A percentile compares a stretch with the other conserved stretches of the same genome.
Conservation (phyloP, 2,797 vertebrate genomes). For the Xiphophorus birchmanni region DNA sequence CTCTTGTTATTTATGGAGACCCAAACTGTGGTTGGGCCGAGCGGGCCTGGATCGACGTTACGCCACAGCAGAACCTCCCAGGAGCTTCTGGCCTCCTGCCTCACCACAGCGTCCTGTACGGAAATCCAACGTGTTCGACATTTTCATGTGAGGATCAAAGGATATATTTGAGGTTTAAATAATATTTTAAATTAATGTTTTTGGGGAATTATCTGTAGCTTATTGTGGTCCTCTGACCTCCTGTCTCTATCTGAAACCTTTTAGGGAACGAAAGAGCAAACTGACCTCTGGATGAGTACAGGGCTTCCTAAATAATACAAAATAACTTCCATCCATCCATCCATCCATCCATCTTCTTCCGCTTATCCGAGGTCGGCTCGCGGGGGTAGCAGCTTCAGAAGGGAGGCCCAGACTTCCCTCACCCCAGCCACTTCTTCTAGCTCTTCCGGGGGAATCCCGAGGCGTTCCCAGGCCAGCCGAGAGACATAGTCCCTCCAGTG, state of each 20-base stretch:
- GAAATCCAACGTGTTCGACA: conserved; percentile 35
- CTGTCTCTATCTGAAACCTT: background rate
- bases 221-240: background rate
- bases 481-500: too few species aligned
- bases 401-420: too few species aligned
- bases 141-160: conserved; percentile 31
- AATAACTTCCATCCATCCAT: too few species aligned
- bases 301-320: background rate
- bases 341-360: too few species aligned
- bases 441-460: too few species aligned
- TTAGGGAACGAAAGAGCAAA: background rate
- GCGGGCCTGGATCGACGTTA: conserved; percentile 52
- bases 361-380: too few species aligned
- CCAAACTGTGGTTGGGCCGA: conserved; percentile 64
- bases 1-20: conserved; percentile 76
- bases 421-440: too few species aligned
- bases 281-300: background rate
- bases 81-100: conserved; percentile 64
- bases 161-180: conserved; percentile 20
- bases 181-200: conserved; percentile 13
- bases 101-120: conserved; percentile 10
- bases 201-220: background rate
- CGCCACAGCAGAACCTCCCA: conserved; percentile 55
- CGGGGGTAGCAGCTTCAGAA: too few species aligned
- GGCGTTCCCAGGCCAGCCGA: too few species aligned